Percentiles rank a stretch among this genome's conserved stretches.
phyloP scores from a whole-genome alignment of 2,113 vertebrate genomes.

The Sclerurus mexicanus region DNA sequence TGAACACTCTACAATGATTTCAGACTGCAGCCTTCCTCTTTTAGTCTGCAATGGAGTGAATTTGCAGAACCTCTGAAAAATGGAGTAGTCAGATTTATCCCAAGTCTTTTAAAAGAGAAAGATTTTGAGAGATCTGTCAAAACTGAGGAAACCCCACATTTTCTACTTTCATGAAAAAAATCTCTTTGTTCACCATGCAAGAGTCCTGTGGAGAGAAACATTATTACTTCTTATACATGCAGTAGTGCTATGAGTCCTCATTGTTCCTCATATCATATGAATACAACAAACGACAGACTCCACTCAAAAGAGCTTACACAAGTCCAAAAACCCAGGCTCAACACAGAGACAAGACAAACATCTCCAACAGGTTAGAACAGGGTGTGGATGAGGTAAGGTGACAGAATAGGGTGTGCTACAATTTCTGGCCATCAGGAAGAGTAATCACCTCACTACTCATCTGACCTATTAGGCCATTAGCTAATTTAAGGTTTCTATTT shows the following conservation, averaged over 20 bases:
- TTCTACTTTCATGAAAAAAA: background rate
- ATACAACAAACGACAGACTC: background rate
- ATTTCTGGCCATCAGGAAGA: slow-evolving; percentile 36
- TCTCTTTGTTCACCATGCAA: background rate
- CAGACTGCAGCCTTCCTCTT: background rate
- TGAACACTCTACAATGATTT: background rate
- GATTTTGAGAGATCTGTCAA: background rate
- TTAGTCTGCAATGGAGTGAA: background rate
- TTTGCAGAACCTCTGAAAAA: background rate
- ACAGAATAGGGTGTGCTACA: slow-evolving; percentile 49
- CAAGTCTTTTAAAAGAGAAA: background rate
- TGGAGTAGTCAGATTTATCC: background rate
- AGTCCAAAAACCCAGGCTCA: background rate
- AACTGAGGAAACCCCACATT: background rate
- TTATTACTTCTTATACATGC: background rate
- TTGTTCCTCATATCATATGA: background rate
- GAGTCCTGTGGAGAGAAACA: background rate
- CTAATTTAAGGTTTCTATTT: slow-evolving; percentile 40
- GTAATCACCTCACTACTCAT: slow-evolving; percentile 38
- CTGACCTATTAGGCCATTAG: background rate
- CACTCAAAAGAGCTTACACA: background rate
- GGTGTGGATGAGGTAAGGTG: slow-evolving; percentile 29
- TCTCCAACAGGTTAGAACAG: slow-evolving; percentile 9
- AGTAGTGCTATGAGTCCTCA: rapidly evolving
- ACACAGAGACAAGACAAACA: background rate